Conservation (phyloP, 23 tunicate genomes). For the Oikopleura albicans region DNA sequence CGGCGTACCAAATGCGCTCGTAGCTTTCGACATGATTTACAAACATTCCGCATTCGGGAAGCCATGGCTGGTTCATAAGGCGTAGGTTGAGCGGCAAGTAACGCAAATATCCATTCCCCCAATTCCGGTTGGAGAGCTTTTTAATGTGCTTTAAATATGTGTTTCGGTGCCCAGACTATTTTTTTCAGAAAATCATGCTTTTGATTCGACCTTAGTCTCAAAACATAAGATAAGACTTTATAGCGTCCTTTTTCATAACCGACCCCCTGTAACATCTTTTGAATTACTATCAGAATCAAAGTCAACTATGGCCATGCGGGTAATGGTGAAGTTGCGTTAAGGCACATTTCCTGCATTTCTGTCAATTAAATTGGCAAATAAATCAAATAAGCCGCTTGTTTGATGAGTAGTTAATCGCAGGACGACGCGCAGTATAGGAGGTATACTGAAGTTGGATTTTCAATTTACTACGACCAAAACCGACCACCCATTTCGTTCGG, state of each 20-base stretch:
- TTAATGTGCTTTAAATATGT: not conserved
- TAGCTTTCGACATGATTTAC: not conserved
- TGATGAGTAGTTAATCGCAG: not conserved
- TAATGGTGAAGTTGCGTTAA: not conserved
- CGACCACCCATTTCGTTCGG: too few relatives aligned
- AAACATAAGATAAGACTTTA: too few relatives aligned
- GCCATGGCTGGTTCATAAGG: not conserved
- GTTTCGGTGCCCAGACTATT: too few relatives aligned
- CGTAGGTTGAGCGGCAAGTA: not conserved
- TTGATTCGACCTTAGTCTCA: too few relatives aligned
- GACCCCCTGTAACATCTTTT: too few relatives aligned
- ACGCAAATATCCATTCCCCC: not conserved
- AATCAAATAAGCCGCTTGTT: not conserved
- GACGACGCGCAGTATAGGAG: not conserved
- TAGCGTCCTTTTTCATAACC: too few relatives aligned
- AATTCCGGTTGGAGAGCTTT: not conserved
- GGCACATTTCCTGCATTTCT: not conserved
- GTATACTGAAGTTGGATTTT: too few relatives aligned
- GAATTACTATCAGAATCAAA: too few relatives aligned
- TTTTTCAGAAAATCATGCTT: too few relatives aligned
- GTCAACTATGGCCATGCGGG: not conserved
- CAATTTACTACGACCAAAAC: too few relatives aligned
- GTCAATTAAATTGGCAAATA: not conserved
- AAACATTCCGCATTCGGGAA: not conserved
- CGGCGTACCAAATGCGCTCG: too few relatives aligned